Evolutionary conservation across 2,797 vertebrate genomes (phyloP), one percentile per base, ranked within the genome.

Genomic region (Catostomus latipinnis): DNA sequence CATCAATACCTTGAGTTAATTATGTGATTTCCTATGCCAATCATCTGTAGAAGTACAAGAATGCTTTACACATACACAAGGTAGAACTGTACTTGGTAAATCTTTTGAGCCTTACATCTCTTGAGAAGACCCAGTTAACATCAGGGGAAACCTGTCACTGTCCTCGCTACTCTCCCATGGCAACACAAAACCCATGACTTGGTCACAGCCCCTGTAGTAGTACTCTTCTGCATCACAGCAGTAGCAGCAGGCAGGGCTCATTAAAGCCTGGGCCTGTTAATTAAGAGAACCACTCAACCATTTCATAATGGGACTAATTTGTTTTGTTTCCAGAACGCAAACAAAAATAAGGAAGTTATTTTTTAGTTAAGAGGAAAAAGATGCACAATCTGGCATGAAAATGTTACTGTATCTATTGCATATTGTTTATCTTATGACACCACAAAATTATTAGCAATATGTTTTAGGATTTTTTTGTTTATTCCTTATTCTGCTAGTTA

Each of bases 231-330:
- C 88, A 90, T 83, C 85, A 88, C 84, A 79, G 80, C 69, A 76
- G 81, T 82, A 86, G 81, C 85, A 86, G 84, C 84, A 86, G 82
- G 88, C 87, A 73, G 73, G 66, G 83, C 83, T 90, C 87, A 88
- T 90, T 91, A 90, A 74, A 84, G 74, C 86, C 88, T 74, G 66
- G 81, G 80, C 81, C 80, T 86, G 82, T 82, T 88, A 88, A 92
- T 91, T 91, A 90, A 82, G 83, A 84, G 65, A 86, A 86, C 82
- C 87, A 90, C 84, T 91, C 85, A 90, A 80, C 80, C 88, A 81
- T 89, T 57, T 49, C 62, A 82, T 89, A 86, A 92, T 60, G 80
- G 65, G 82, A 88, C 82, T 81, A 84, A 86, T 87, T 83, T 87
- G 82, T 85, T 89, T 87, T 74, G 83, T 87, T 82, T 81, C 70